Conservation (phyloP, 2,797 vertebrate genomes). For the Aulostomus chinensis region DNA sequence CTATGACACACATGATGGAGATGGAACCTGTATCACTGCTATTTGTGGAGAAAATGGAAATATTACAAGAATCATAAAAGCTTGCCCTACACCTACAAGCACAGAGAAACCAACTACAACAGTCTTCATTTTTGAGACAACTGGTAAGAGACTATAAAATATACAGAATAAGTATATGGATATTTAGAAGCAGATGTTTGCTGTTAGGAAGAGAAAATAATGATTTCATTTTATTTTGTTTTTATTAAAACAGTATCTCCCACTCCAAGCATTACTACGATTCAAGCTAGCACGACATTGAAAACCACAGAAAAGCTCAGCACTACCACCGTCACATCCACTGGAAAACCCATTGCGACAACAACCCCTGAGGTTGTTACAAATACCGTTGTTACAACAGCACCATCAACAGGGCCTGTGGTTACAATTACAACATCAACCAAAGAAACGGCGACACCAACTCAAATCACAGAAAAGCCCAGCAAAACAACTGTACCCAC, state of each 20-base stretch:
- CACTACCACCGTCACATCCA: too few species aligned
- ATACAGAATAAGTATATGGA: rapidly evolving
- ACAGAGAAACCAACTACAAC: slow-evolving; percentile 20
- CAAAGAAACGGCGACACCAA: not conserved
- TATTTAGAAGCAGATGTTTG: too few species aligned
- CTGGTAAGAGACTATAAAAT: slow-evolving; percentile 28
- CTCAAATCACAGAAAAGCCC: not conserved
- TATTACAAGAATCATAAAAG: slow-evolving; percentile 33
- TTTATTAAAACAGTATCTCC: too few species aligned
- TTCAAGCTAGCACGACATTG: too few species aligned
- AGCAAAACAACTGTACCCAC: not conserved
- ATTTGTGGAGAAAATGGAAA: slow-evolving; percentile 78
- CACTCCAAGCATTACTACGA: not conserved
- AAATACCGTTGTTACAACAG: too few species aligned
- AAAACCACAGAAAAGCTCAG: too few species aligned
- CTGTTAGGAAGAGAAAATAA: too few species aligned
- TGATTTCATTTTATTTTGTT: too few species aligned
- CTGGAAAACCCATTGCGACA: too few species aligned
- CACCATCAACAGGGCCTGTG: too few species aligned
- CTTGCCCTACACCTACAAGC: slow-evolving; percentile 40
- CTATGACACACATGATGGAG: slow-evolving; percentile 85
- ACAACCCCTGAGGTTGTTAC: too few species aligned
- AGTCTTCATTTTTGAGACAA: slow-evolving; percentile 44
- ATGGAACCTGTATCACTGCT: slow-evolving; percentile 80
- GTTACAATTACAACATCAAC: not conserved